Evolutionary conservation across 2,888 invertebrate genomes (phyloP), one percentile per base, ranked within the genome.

Genomic region (Eulithis testata): DNA sequence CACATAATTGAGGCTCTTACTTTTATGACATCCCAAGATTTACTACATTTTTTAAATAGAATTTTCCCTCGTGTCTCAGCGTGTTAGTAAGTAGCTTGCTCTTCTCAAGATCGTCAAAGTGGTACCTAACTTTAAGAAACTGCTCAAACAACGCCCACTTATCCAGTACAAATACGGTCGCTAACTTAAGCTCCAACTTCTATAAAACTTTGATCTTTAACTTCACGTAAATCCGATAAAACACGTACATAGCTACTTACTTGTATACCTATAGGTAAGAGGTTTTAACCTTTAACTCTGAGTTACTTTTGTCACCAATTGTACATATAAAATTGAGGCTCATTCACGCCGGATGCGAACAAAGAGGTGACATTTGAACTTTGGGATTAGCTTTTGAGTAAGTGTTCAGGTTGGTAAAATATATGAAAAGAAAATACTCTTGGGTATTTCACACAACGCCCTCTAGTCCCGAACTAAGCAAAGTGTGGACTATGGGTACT

Each of bases 181-280:
- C n/a, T 50, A 53, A 51, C 50, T 55, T 40, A 43, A 54, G 37
- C 9, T 49, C 21, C 11, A 40, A 14, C 37, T 60, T 45, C 44
- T 50, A 21, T 52, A 51, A 57, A 64, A 60, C 43, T 60, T 65
- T 56, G 50, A 60, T 65, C 60, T 52, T 27, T 14, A 31, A 57
- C 52, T 57, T 12, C n/a, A 21, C 27, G 47, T 49, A 27, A 56
- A 59, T 54, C 50, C 40, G 49, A 50, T 64, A 59, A 47, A 49
- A 57, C 44, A 49, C 21, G 21, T 49, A 49, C 21, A 47, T 14
- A 47, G 21, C 49, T 49, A 49, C 49, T 49, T 51, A 36, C 43
- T 9, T 36, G 4, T 8, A 5, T 40, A 40, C 9, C 3, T 8
- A 8, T 9, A 14, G 54, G 53, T 54, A 53, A 59, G 11, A 44